Conservation (phyloP, 2,113 vertebrate genomes). For the Chaenocephalus aceratus region DNA sequence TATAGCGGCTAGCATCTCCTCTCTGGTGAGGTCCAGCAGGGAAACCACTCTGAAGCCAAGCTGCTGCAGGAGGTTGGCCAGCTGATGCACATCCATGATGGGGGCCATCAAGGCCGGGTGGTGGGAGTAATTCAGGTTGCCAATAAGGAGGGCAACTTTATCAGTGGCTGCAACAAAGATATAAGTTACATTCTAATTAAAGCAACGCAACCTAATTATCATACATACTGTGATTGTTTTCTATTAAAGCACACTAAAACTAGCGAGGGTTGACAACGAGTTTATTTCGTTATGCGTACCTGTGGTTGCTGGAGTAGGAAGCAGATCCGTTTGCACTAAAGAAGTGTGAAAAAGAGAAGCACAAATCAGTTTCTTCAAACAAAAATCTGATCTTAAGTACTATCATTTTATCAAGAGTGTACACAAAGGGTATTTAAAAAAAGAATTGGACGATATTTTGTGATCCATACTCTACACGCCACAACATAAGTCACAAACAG, state of each 20-base stretch:
- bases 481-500: conserved; percentile 27
- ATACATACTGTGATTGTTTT: not conserved
- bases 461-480: conserved; percentile 4
- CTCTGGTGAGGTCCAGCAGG: conserved; percentile 88
- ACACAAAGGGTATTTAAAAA: not conserved
- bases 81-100: conserved; percentile 87
- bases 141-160: conserved; percentile 90
- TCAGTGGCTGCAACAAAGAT: conserved; percentile 84
- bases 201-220: not conserved
- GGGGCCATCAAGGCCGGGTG: conserved; percentile 88
- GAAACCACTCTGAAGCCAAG: conserved; percentile 90
- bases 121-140: conserved; percentile 88
- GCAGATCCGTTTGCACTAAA: conserved; percentile 57
- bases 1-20: conserved; percentile 86
- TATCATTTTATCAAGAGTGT: not conserved
- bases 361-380: not conserved
- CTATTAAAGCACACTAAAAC: not conserved
- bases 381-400: not conserved
- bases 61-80: conserved; percentile 85
- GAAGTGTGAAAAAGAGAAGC: conserved; percentile 6
- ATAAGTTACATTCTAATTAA: conserved; percentile 4
- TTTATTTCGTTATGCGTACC: conserved; percentile 52
- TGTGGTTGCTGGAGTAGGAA: conserved; percentile 53
- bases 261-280: not conserved
- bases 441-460: not conserved